These are phyloP conservation scores for Oscheius sp. DNA, from an alignment of 2,888 invertebrate species.

Conservation along the genomic window DNA sequence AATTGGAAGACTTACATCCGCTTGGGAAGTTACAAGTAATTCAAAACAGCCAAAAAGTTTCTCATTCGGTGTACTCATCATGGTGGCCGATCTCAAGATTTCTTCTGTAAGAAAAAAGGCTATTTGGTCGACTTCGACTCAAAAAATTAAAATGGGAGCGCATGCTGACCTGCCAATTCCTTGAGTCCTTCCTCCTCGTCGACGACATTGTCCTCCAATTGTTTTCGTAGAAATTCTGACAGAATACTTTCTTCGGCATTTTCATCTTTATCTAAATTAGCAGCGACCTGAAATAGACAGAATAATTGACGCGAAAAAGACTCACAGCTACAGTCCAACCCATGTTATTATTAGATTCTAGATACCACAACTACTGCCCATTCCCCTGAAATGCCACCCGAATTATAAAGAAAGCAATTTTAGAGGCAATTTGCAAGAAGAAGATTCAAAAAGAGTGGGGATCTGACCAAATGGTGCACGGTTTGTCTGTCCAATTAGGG, in stretches of 20 bases:
- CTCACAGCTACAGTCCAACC: slow-evolving; percentile 2
- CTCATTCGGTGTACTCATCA: neutral
- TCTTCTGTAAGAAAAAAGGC: neutral
- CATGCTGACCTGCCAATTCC: neutral
- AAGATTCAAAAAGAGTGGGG: slow-evolving; percentile 5
- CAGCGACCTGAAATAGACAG: slow-evolving; percentile 1
- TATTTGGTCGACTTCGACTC: neutral
- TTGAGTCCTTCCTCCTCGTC: neutral
- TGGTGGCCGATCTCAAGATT: neutral
- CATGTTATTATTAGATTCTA: neutral
- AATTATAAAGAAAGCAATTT: neutral
- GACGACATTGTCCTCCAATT: neutral
- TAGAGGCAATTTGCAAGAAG: neutral
- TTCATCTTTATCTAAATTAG: neutral
- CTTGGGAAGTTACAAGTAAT: neutral
- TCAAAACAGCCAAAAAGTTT: slow-evolving; percentile 6
- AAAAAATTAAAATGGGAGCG: neutral
- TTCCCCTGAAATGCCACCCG: neutral
- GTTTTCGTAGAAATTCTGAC: neutral
- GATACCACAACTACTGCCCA: neutral
- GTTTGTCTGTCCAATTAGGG: neutral
- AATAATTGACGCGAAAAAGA: neutral
- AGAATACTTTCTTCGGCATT: neutral
- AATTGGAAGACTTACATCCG: neutral
- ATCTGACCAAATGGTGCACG: neutral